Percentiles rank a stretch among this genome's conserved stretches.
These are phyloP conservation scores for Lemur catta DNA, from an alignment of 2,797 vertebrate genomes.

Conservation along the genomic window DNA sequence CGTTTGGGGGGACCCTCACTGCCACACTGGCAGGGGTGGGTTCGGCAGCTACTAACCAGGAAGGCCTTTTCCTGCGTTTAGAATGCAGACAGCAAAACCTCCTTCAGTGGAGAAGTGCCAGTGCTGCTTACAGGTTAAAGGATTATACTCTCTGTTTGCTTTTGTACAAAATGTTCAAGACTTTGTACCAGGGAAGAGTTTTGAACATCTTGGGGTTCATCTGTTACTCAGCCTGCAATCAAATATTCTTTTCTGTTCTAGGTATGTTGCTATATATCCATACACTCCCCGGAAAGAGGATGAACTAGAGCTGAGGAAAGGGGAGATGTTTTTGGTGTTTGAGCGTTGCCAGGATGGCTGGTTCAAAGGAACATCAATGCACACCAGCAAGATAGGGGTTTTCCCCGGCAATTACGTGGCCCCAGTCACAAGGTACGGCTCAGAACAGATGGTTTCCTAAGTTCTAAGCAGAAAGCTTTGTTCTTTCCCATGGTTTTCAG, in stretches of 20 bases:
- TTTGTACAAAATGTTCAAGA: background rate
- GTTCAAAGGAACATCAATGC: constrained; percentile 99
- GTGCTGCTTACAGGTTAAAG: background rate
- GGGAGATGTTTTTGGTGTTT: constrained; percentile 98
- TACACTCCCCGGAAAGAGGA: constrained; percentile 97
- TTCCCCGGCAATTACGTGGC: constrained; percentile 99
- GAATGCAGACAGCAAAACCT: background rate
- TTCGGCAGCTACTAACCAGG: background rate
- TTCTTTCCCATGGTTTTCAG: background rate
- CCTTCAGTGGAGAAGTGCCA: background rate
- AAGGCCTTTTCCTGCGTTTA: background rate
- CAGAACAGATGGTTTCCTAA: background rate
- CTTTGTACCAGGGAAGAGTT: background rate
- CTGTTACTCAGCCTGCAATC: background rate
- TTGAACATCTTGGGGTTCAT: background rate
- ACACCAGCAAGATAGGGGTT: constrained; percentile 97
- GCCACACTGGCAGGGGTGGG: background rate
- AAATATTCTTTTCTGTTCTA: constrained; percentile 70
- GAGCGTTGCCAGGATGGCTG: constrained; percentile 99
- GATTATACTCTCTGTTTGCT: background rate
- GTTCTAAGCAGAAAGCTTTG: constrained; percentile 7
- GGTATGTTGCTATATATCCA: constrained; percentile 96
- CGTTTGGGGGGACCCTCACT: background rate
- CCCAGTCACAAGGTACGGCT: constrained; percentile 93
- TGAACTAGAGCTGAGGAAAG: constrained; percentile 97